Conservation (phyloP, 2,888 invertebrate species). For the Parelbella ahira region DNA sequence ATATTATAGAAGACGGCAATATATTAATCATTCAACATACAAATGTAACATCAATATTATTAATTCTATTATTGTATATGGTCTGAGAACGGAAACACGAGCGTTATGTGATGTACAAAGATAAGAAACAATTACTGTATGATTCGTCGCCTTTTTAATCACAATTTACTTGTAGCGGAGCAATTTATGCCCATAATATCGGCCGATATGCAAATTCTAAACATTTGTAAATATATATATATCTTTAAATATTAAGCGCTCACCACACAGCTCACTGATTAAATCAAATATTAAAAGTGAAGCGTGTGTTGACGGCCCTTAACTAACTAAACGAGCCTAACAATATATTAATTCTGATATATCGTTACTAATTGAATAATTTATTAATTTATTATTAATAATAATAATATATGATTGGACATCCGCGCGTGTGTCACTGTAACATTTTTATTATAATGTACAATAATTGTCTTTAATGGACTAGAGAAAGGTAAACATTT, state of each 20-base stretch:
- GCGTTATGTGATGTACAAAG: too few species aligned
- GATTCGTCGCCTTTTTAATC: slow-evolving; percentile 3
- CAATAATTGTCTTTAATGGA: slow-evolving; percentile 57
- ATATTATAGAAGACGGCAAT: too few species aligned
- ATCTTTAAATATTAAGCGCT: too few species aligned
- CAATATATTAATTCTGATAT: slow-evolving; percentile 34
- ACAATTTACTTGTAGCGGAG: slow-evolving; percentile 4
- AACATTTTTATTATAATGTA: slow-evolving; percentile 37
- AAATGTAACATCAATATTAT: too few species aligned
- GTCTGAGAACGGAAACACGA: too few species aligned
- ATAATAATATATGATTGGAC: slow-evolving; percentile 25
- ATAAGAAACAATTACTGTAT: too few species aligned
- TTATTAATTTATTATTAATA: slow-evolving; percentile 28
- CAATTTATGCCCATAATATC: not conserved
- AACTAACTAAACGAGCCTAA: slow-evolving; percentile 40
- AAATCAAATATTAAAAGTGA: slow-evolving; percentile 7
- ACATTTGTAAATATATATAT: slow-evolving; percentile 12
- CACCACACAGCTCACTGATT: slow-evolving; percentile 1
- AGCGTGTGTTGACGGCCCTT: slow-evolving; percentile 34
- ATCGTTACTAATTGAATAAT: slow-evolving; percentile 37
- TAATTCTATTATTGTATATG: too few species aligned
- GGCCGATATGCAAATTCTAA: slow-evolving; percentile 22
- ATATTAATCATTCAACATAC: too few species aligned
- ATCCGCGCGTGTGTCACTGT: slow-evolving; percentile 36
- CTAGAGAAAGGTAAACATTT: slow-evolving; percentile 72